Conservation (phyloP, 2,888 invertebrate genomes). For the Caenorhabditis afra region DNA sequence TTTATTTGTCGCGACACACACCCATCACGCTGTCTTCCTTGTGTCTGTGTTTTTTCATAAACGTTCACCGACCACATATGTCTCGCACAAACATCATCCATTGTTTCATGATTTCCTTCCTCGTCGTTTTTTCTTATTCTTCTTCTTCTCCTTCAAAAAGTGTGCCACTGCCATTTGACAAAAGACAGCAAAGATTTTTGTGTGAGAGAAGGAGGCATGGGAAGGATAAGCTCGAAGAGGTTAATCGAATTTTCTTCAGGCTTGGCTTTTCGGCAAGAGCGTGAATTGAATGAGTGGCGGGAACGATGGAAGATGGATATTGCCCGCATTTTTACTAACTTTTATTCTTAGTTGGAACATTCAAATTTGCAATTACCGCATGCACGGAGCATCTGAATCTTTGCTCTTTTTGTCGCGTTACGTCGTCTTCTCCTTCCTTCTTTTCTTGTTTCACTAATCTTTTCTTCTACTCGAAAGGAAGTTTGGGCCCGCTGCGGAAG, state of each 20-base stretch:
- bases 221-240: conserved; percentile 44
- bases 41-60: background rate
- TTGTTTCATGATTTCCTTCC: conserved; percentile 27
- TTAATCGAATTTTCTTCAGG: conserved; percentile 50
- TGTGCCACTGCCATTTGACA: conserved; percentile 3
- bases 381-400: conserved; percentile 7
- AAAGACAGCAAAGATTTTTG: conserved; percentile 19
- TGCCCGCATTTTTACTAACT: too few relatives aligned
- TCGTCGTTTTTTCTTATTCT: too few relatives aligned
- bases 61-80: conserved; percentile 25
- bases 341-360: too few relatives aligned
- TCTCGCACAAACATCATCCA: conserved; percentile 3
- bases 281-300: conserved; percentile 13
- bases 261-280: conserved; percentile 9
- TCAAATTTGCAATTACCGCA: conserved; percentile 19
- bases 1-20: conserved; percentile 9
- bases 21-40: too few relatives aligned
- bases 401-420: conserved; percentile 2
- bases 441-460: conserved; percentile 35
- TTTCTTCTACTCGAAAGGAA: conserved; percentile 26
- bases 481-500: conserved; percentile 16
- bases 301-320: background rate
- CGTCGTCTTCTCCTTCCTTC: conserved; percentile 7
- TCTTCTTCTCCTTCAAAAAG: background rate
- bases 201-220: background rate